A percentile compares a stretch with the other conserved stretches of the same genome.
phyloP scores from a whole-genome alignment of 2,888 invertebrate genomes.

The Agrochola lota region DNA sequence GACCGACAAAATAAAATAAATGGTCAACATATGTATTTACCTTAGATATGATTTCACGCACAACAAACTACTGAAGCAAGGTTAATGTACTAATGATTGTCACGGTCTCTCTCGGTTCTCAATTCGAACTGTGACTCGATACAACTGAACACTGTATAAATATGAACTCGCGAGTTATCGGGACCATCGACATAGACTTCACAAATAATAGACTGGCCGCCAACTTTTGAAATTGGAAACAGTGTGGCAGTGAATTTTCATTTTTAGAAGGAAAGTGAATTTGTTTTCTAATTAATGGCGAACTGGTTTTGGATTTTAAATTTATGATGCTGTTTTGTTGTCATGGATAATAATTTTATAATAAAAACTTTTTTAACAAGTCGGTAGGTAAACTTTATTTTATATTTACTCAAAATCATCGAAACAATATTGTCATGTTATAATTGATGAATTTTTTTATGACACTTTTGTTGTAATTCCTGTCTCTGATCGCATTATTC shows the following conservation, averaged over 20 bases:
- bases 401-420: not conserved
- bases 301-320: not conserved
- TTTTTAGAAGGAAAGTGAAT: not conserved
- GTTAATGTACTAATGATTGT: slow-evolving; percentile 52
- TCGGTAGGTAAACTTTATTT: not conserved
- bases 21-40: slow-evolving; percentile 43
- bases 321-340: not conserved
- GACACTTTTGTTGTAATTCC: not conserved
- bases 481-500: not conserved
- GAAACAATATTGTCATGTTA: not conserved
- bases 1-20: not conserved
- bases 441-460: too few species aligned
- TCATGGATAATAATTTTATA: not conserved
- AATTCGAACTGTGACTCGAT: slow-evolving; percentile 67
- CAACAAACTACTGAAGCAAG: slow-evolving; percentile 38
- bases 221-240: slow-evolving; percentile 10
- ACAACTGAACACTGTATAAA: slow-evolving; percentile 68
- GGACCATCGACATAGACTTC: slow-evolving; percentile 43
- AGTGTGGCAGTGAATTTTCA: not conserved
- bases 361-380: not conserved
- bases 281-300: not conserved
- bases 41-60: slow-evolving; percentile 36
- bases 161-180: slow-evolving; percentile 59
- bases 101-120: slow-evolving; percentile 44
- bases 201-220: slow-evolving; percentile 40